These are phyloP conservation scores for Ibidorhyncha struthersii DNA, from an alignment of 2,113 vertebrate species.

Conservation along the genomic window DNA sequence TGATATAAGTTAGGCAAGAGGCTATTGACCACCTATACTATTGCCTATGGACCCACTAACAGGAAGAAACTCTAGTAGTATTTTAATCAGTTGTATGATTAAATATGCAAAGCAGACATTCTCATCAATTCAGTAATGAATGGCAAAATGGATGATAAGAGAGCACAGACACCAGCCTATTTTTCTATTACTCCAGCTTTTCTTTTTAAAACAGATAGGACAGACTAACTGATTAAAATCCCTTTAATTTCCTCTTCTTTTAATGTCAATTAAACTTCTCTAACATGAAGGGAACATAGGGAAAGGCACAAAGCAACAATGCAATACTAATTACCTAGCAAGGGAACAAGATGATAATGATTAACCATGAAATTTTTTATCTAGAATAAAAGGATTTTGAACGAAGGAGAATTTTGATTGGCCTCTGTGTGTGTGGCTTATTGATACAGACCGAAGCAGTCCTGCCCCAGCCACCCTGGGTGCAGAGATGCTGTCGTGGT, in stretches of 20 bases:
- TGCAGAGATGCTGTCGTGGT: background rate
- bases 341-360: conserved; percentile 70
- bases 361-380: conserved; percentile 59
- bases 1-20: background rate
- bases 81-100: conserved; percentile 29
- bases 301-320: conserved; percentile 60
- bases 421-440: background rate
- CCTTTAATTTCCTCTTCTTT: conserved; percentile 63
- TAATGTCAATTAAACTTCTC: conserved; percentile 64
- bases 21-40: background rate
- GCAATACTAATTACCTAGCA: conserved; percentile 70
- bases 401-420: background rate
- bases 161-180: conserved; percentile 30
- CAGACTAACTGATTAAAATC: conserved; percentile 64
- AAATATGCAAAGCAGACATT: conserved; percentile 58
- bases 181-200: conserved; percentile 52
- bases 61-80: background rate
- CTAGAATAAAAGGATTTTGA: conserved; percentile 35
- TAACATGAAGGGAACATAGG: conserved; percentile 60
- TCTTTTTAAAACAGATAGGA: conserved; percentile 51
- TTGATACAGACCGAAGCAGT: background rate
- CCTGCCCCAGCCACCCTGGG: background rate
- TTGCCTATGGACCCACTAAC: background rate
- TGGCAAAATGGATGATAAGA: conserved; percentile 29
- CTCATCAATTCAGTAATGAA: conserved; percentile 54